These are phyloP conservation scores for Taphrorychus bicolor DNA, from an alignment of 2,888 invertebrate species.

Conservation along the genomic window DNA sequence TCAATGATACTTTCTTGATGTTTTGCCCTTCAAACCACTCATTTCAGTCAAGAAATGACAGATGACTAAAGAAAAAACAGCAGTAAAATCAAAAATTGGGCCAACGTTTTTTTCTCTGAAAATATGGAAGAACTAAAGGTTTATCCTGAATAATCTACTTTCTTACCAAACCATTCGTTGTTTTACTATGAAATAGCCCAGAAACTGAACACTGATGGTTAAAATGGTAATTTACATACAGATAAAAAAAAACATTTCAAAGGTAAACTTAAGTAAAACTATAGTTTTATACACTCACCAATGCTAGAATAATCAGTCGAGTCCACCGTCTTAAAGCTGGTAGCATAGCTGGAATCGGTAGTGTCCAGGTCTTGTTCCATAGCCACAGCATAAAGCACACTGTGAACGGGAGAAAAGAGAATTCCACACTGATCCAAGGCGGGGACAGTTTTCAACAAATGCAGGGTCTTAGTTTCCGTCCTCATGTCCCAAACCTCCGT, in stretches of 20 bases:
- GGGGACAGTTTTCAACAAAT: slow-evolving; percentile 92
- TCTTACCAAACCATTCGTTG: neutral
- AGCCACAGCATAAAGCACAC: slow-evolving; percentile 87
- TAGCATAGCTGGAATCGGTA: slow-evolving; percentile 79
- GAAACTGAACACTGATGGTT: too few species aligned
- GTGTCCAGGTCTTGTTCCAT: slow-evolving; percentile 77
- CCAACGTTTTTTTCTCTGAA: too few species aligned
- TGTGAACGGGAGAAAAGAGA: slow-evolving; percentile 85
- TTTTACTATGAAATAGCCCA: too few species aligned
- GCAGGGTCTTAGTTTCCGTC: slow-evolving; percentile 75
- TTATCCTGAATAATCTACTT: neutral
- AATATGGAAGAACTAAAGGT: too few species aligned
- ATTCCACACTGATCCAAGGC: slow-evolving; percentile 89
- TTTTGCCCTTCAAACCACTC: too few species aligned
- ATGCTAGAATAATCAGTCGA: slow-evolving; percentile 94
- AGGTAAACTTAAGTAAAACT: neutral
- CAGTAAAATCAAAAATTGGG: too few species aligned
- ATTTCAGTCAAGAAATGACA: too few species aligned
- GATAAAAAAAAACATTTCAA: too few species aligned
- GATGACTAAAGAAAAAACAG: too few species aligned
- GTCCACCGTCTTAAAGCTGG: slow-evolving; percentile 95
- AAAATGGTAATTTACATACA: too few species aligned
- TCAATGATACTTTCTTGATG: too few species aligned
- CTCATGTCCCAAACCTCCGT: slow-evolving; percentile 97
- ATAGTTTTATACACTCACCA: slow-evolving; percentile 62